Evolutionary conservation across 1,140 invertebrate species (phyloP).

Genomic region (Oreohelix idahoensis): DNA sequence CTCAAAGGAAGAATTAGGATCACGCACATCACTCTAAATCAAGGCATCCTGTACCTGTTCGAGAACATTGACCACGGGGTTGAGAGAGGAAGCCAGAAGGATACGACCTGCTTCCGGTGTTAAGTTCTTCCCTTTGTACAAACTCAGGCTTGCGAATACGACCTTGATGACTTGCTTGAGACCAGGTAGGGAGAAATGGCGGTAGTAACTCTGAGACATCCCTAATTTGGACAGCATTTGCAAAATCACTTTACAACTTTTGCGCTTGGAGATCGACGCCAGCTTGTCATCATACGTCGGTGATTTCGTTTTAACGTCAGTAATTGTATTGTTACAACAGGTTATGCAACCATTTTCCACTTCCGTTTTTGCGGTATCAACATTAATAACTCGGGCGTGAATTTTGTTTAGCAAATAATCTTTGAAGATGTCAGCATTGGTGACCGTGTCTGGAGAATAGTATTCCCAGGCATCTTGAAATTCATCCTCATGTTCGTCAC

Average conservation of each 20-base stretch:
- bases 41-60: conserved; percentile 11
- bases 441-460: no score
- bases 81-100: neutral
- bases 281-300: neutral
- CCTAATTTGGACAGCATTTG: neutral
- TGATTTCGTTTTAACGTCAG: neutral
- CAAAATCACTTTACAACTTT: neutral
- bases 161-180: neutral
- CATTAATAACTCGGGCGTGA: neutral
- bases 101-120: conserved; percentile 13
- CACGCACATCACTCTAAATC: neutral
- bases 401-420: conserved; percentile 7
- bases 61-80: neutral
- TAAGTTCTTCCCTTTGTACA: conserved; percentile 21
- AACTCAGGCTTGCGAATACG: neutral
- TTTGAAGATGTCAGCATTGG: neutral
- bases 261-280: neutral
- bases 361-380: neutral
- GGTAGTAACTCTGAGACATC: neutral
- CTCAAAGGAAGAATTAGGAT: neutral
- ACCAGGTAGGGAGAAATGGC: neutral
- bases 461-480: neutral
- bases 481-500: neutral
- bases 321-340: neutral
- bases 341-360: neutral